phyloP scores from a whole-genome alignment of 2,888 invertebrate species.

The Sialis lutaria region DNA sequence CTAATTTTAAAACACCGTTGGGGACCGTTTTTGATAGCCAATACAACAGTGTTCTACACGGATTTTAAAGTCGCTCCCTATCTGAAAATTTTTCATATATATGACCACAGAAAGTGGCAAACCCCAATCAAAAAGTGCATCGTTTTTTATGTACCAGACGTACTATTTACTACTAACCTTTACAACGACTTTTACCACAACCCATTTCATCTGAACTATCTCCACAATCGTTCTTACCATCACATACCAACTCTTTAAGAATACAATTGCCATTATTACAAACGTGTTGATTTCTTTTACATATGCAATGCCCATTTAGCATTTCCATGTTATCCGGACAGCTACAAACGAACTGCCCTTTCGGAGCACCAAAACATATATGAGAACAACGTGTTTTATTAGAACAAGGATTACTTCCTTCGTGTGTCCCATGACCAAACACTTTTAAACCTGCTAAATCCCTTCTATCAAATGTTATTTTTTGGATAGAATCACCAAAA shows the following conservation, averaged over 20 bases:
- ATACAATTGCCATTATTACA: constrained; percentile 40
- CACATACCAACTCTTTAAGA: constrained; percentile 41
- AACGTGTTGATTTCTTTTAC: constrained; percentile 50
- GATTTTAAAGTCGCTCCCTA: too few species aligned
- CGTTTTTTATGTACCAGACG: too few species aligned
- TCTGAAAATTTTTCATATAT: too few species aligned
- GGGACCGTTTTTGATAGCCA: too few species aligned
- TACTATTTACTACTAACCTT: constrained; percentile 26
- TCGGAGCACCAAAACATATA: constrained; percentile 62
- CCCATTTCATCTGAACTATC: constrained; percentile 40
- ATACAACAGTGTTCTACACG: too few species aligned
- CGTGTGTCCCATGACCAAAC: constrained; percentile 56
- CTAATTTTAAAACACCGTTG: too few species aligned
- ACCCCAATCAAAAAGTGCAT: too few species aligned
- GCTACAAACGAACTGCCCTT: constrained; percentile 46
- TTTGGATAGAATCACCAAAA: constrained; percentile 41
- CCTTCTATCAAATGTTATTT: constrained; percentile 29
- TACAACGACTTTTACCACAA: constrained; percentile 19
- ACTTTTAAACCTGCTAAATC: constrained; percentile 75
- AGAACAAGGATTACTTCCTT: constrained; percentile 58
- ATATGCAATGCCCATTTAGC: constrained; percentile 46
- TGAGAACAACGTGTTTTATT: constrained; percentile 43
- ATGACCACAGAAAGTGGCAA: too few species aligned
- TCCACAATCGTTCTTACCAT: constrained; percentile 48
- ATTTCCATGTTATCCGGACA: constrained; percentile 62